These are phyloP conservation scores for Adoxophyes honmai DNA, from an alignment of 1,140 invertebrate genomes.

Conservation along the genomic window DNA sequence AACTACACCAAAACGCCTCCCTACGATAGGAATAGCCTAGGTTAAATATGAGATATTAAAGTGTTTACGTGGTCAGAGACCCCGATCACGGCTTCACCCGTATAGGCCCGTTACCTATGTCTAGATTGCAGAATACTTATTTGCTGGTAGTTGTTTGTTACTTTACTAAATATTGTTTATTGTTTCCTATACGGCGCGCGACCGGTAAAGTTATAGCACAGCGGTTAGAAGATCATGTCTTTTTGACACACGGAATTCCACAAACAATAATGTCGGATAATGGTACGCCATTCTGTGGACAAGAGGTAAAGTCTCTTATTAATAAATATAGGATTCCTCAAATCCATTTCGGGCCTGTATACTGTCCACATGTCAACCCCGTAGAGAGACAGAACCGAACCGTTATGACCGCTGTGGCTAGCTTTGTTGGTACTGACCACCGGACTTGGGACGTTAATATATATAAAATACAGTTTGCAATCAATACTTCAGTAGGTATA, in stretches of 20 bases:
- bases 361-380: constrained; percentile 59
- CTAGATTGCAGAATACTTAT: too few relatives aligned
- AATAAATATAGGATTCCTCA: constrained; percentile 13
- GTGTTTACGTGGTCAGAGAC: too few relatives aligned
- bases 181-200: neutral
- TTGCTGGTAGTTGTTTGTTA: neutral
- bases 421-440: constrained; percentile 43
- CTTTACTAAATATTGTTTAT: constrained; percentile 14
- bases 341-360: constrained; percentile 39
- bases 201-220: neutral
- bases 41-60: too few relatives aligned
- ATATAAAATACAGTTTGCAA: constrained; percentile 34
- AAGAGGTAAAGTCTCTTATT: neutral
- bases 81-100: too few relatives aligned
- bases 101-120: too few relatives aligned
- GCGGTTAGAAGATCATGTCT: neutral
- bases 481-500: constrained; percentile 25
- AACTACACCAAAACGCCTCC: too few relatives aligned
- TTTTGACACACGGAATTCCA: constrained; percentile 3
- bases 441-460: constrained; percentile 41
- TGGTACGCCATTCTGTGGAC: constrained; percentile 53
- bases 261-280: constrained; percentile 37
- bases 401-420: constrained; percentile 43
- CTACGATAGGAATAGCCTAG: too few relatives aligned
- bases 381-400: constrained; percentile 58